phyloP scores from a whole-genome alignment of 2,888 invertebrate species.

The Brenthis daphne region DNA sequence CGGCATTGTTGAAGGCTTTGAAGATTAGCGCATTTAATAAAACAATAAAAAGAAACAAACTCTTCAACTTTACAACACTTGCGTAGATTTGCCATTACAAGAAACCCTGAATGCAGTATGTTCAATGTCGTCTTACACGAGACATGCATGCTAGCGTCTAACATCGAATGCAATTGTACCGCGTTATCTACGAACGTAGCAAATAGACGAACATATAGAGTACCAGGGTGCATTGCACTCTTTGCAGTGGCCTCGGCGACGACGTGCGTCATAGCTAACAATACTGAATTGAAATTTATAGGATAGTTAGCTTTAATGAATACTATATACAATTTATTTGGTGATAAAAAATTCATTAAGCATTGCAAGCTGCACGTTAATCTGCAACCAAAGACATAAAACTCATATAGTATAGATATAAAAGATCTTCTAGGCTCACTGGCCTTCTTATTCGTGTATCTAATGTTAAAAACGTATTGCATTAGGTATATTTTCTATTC shows the following conservation, averaged over 20 bases:
- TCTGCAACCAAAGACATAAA: too few species aligned
- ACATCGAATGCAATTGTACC: constrained; percentile 26
- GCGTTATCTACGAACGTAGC: constrained; percentile 43
- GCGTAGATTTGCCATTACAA: neutral
- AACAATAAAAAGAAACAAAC: too few species aligned
- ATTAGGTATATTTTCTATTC: too few species aligned
- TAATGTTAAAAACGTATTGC: too few species aligned
- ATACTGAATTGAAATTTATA: constrained; percentile 38
- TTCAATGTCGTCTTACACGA: constrained; percentile 1
- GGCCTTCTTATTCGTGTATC: too few species aligned
- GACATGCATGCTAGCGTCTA: constrained; percentile 22
- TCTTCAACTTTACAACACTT: too few species aligned
- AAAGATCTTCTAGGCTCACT: too few species aligned
- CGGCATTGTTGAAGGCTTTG: too few species aligned
- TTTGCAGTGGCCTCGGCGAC: constrained; percentile 50
- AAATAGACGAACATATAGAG: constrained; percentile 41
- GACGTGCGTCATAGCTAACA: constrained; percentile 54
- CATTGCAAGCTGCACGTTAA: neutral
- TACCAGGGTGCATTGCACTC: constrained; percentile 47
- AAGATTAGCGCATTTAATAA: too few species aligned
- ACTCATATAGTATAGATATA: too few species aligned
- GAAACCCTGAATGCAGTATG: neutral
- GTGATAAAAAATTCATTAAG: neutral
- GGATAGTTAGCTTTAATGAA: constrained; percentile 8
- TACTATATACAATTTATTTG: neutral